Base-by-base conservation (phyloP, 2,113 vertebrate species). In the Urocitellus parryii region DNA sequence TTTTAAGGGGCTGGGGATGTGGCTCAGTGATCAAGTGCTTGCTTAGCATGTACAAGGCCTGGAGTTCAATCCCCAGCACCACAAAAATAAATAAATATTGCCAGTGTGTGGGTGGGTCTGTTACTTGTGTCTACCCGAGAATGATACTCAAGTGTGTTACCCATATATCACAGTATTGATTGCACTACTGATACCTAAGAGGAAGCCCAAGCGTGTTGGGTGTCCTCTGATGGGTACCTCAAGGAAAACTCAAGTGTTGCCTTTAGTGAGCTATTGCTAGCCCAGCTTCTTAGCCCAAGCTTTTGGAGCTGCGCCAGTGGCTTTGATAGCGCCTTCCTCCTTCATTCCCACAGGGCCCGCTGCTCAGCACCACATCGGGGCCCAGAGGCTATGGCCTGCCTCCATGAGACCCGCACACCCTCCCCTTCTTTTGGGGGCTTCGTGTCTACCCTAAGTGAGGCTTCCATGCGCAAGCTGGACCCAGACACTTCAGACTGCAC, bases 371-470 rank as follows among this genome's bases (percentile, higher is more conserved):
- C 65, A 37, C 94, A 89, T 90, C 78, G 65, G 83, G 83, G 48
- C 84, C 74, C 87, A 89, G 96, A 90, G 91, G 94, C 95, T 94
- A 99, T 99, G 99, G 99, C 99, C 88, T 99, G 99, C 94, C 97
- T 99, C 97, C 99, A 99, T 90, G 99, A 99, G 97, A 98, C 99
- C 87, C 99, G 99, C 74, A 99, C 99, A 53, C 99, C 99, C 0
- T 99, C 99, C 53, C 99, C 99, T 8, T 99, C 99, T 88, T 99
- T 99, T 42, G 99, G 99, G 24, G 99, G 99, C 88, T 99, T 99
- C 96, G 99, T 98, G 97, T 98, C 98, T 25, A 99, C 99, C 4
- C 98, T 99, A 58, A 99, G 99, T 0, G 99, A 99, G 87, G 98
- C 98, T 4, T 99, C 99, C 4, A 99, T 99, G 96, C 99, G 99